A percentile compares a stretch with the other conserved stretches of the same genome.
Evolutionary conservation across 1,140 invertebrate species (phyloP).

Genomic region (Stratiolaelaps scimitus): DNA sequence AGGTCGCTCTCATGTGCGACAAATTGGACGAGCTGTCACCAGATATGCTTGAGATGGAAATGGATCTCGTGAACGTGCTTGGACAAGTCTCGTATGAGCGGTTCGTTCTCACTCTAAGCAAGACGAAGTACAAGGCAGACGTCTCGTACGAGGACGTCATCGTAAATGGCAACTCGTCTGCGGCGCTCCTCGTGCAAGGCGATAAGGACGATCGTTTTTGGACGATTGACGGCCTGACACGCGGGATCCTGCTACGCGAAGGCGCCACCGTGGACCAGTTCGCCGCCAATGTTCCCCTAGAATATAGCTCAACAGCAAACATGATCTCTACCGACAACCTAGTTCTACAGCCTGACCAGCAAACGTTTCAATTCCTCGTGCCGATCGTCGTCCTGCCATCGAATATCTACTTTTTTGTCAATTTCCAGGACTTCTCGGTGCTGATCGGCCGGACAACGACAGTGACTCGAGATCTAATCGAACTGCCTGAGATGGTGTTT

Average conservation of each 20-base stretch:
- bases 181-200: background rate
- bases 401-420: constrained; percentile 2
- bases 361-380: constrained; percentile 17
- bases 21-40: background rate
- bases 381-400: constrained; percentile 4
- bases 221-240: constrained; percentile 2
- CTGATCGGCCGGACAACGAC: background rate
- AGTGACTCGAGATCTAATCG: background rate
- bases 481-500: background rate
- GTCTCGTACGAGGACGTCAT: constrained; percentile 7
- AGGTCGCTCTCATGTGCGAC: constrained; percentile 9
- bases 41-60: constrained; percentile 9
- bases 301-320: constrained; percentile 13
- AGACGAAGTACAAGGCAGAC: background rate
- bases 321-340: constrained; percentile 19
- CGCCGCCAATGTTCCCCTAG: background rate
- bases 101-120: background rate
- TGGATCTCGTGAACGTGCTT: constrained; percentile 22
- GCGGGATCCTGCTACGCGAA: constrained; percentile 2
- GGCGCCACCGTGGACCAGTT: constrained; percentile 13
- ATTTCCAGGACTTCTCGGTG: background rate
- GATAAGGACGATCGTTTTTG: background rate
- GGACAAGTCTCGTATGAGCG: constrained; percentile 4
- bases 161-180: constrained; percentile 11
- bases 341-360: constrained; percentile 10